phyloP scores from a whole-genome alignment of 2,888 invertebrate genomes.

The Scaptomyza caliginosa region DNA sequence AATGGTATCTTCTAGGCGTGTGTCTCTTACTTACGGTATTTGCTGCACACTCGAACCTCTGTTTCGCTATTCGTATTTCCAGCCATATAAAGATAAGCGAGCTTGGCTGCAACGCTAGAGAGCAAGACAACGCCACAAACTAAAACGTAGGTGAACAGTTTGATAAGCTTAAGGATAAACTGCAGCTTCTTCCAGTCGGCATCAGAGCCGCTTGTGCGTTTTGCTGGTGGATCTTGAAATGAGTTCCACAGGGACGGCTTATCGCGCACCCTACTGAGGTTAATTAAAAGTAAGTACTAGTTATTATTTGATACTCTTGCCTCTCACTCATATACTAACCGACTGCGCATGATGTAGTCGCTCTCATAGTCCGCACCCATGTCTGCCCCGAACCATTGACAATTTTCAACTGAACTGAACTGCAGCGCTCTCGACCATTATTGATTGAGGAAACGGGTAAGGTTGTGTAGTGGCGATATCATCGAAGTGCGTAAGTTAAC shows the following conservation, averaged over 20 bases:
- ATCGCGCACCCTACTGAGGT: conserved; percentile 61
- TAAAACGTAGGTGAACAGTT: conserved; percentile 88
- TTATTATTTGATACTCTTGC: not conserved
- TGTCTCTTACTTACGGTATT: conserved; percentile 70
- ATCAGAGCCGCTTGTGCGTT: conserved; percentile 88
- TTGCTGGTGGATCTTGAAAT: conserved; percentile 89
- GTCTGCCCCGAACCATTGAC: conserved; percentile 34
- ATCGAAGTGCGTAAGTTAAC: conserved; percentile 62
- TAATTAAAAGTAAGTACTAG: not conserved
- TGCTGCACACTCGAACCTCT: conserved; percentile 87
- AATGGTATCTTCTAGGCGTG: not conserved
- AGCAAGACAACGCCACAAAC: conserved; percentile 88
- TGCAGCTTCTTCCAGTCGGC: conserved; percentile 87
- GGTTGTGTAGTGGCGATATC: conserved; percentile 40
- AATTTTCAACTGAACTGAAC: conserved; percentile 65
- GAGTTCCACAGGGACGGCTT: conserved; percentile 89
- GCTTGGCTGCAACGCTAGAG: conserved; percentile 90
- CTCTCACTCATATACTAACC: conserved; percentile 39
- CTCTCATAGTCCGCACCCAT: conserved; percentile 72
- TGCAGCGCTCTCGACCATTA: conserved; percentile 21
- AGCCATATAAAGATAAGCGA: conserved; percentile 89
- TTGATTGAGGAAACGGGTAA: conserved; percentile 42
- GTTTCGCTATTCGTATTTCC: conserved; percentile 85
- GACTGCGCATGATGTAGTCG: conserved; percentile 56
- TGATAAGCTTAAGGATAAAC: conserved; percentile 87